Conservation (phyloP, 2,888 invertebrate species). For the Erebia ligea region DNA sequence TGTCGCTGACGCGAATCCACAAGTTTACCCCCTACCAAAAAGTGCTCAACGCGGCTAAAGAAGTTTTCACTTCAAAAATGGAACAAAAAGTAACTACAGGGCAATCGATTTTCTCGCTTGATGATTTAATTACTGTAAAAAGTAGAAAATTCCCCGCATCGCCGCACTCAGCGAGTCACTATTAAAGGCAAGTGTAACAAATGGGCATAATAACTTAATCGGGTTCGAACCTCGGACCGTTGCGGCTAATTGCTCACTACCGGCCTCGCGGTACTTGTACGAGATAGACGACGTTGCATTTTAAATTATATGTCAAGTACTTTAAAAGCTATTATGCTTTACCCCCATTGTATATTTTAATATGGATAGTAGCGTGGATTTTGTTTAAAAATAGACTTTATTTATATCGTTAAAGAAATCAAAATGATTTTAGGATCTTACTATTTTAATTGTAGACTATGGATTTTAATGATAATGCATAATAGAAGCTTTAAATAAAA, state of each 20-base stretch:
- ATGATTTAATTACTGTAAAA: slow-evolving; percentile 35
- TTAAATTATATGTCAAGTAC: not conserved
- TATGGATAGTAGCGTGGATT: too few relatives aligned
- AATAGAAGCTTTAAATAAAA: too few relatives aligned
- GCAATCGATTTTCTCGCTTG: slow-evolving; percentile 18
- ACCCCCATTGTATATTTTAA: not conserved
- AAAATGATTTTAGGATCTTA: not conserved
- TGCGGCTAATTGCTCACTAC: slow-evolving; percentile 33
- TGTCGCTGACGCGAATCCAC: too few relatives aligned
- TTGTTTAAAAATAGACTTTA: not conserved
- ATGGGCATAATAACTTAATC: slow-evolving; percentile 35
- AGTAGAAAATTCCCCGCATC: slow-evolving; percentile 16
- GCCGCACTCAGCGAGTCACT: slow-evolving; percentile 20
- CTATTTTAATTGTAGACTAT: not conserved
- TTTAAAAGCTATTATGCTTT: not conserved
- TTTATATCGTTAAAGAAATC: not conserved
- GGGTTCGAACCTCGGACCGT: slow-evolving; percentile 21
- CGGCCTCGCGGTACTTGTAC: slow-evolving; percentile 16
- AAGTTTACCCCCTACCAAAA: too few relatives aligned
- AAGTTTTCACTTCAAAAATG: not conserved
- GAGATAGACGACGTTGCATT: slow-evolving; percentile 8
- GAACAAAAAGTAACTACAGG: slow-evolving; percentile 12
- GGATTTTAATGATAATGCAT: too few relatives aligned
- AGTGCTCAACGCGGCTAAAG: too few relatives aligned
- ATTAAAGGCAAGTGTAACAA: slow-evolving; percentile 27